These are phyloP conservation scores for Halichoeres trimaculatus DNA, from an alignment of 2,113 vertebrate genomes.

Conservation along the genomic window DNA sequence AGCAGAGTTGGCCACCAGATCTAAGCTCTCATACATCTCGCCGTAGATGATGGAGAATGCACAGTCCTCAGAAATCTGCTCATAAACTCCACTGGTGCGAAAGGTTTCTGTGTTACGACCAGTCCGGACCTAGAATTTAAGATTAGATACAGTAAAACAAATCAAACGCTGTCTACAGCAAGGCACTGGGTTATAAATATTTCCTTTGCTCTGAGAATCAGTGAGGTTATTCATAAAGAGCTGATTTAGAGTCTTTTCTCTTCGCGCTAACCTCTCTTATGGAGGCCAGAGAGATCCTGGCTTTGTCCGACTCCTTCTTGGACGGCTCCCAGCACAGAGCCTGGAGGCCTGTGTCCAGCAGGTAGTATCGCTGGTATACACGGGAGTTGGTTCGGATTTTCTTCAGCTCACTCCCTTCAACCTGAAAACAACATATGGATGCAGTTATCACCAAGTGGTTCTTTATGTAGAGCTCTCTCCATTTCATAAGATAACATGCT, in stretches of 20 bases:
- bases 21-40: constrained; percentile 92
- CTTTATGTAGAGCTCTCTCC: neutral
- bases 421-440: constrained; percentile 50
- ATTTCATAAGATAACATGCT: constrained; percentile 5
- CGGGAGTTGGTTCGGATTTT: constrained; percentile 93
- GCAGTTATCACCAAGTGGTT: neutral
- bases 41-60: constrained; percentile 95
- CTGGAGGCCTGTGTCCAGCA: constrained; percentile 92
- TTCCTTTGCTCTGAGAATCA: constrained; percentile 4
- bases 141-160: constrained; percentile 26
- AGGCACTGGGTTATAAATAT: constrained; percentile 15
- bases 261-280: constrained; percentile 88
- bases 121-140: constrained; percentile 82
- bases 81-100: constrained; percentile 93
- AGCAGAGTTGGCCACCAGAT: constrained; percentile 93
- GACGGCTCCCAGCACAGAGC: constrained; percentile 94
- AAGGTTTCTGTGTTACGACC: constrained; percentile 96
- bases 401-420: constrained; percentile 92
- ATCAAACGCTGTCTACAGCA: neutral
- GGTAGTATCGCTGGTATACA: constrained; percentile 92
- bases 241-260: neutral
- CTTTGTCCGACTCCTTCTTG: constrained; percentile 96
- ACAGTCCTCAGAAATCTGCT: constrained; percentile 96
- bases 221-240: constrained; percentile 3
- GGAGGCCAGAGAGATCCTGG: constrained; percentile 89